Evolutionary conservation across 2,113 vertebrate genomes (phyloP).

Genomic region (Accipiter cooperii): DNA sequence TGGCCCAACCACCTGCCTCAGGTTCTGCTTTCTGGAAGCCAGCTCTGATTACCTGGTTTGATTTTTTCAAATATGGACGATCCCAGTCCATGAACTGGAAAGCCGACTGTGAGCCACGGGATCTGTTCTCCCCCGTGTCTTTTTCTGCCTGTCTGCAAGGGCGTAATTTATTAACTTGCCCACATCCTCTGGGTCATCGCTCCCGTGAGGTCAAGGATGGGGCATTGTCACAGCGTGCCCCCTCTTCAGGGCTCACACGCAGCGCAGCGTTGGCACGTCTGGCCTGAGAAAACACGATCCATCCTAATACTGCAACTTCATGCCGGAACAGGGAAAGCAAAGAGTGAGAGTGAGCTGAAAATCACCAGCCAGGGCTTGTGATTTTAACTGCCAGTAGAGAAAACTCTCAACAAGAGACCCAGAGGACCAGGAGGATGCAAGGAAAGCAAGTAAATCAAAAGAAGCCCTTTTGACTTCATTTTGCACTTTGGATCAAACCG

Average conservation of each 20-base stretch:
- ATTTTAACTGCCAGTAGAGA: background rate
- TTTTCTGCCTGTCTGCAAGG: background rate
- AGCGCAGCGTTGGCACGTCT: background rate
- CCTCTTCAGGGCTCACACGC: background rate
- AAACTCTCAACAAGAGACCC: background rate
- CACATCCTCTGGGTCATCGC: background rate
- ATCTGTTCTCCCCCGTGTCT: background rate
- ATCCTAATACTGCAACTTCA: background rate
- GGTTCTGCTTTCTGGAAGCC: background rate
- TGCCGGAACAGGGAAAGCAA: background rate
- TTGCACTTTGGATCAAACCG: background rate
- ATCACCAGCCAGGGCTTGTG: background rate
- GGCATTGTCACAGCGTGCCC: background rate
- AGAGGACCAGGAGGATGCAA: background rate
- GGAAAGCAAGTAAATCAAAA: background rate
- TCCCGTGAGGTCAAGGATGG: background rate
- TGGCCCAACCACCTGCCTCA: background rate
- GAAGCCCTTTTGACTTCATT: background rate
- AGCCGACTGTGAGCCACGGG: fast-evolving
- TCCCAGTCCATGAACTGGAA: background rate
- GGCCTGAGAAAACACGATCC: background rate
- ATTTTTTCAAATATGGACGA: background rate
- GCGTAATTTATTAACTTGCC: background rate
- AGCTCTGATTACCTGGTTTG: background rate
- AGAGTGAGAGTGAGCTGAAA: background rate